Conservation (phyloP, 2,888 invertebrate genomes). For the Cancer borealis region DNA sequence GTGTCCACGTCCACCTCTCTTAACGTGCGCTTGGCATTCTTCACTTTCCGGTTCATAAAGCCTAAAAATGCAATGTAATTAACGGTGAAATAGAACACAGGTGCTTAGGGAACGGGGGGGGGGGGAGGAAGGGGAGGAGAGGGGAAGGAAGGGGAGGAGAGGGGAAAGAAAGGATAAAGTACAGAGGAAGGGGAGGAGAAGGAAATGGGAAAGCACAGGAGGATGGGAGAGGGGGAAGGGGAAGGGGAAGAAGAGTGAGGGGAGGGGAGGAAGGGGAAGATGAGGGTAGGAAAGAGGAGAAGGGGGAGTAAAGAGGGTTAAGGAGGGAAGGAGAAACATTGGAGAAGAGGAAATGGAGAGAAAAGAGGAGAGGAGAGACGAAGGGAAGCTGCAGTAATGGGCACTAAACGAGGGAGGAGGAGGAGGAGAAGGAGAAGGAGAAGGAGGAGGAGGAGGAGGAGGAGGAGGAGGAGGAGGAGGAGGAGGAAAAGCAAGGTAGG, state of each 20-base stretch:
- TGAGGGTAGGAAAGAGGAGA: not conserved
- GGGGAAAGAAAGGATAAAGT: not conserved
- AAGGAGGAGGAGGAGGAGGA: not conserved
- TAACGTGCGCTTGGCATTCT: conserved; percentile 9
- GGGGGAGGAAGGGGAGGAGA: not conserved
- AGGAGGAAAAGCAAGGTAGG: not conserved
- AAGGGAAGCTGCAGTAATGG: not conserved
- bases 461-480: not conserved
- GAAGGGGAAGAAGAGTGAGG: not conserved
- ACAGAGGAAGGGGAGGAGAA: not conserved
- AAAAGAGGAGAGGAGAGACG: not conserved
- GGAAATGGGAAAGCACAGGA: not conserved
- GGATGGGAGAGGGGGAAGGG: not conserved
- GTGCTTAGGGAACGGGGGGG: not conserved
- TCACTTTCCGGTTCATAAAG: conserved; percentile 28
- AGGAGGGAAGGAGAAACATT: not conserved
- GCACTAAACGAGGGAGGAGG: not conserved
- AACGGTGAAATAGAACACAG: conserved; percentile 7
- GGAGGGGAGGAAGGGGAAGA: not conserved
- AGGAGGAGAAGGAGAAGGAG: not conserved
- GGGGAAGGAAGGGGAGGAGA: not conserved
- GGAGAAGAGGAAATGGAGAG: not conserved
- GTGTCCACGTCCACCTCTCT: not conserved
- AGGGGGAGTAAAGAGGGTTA: not conserved
- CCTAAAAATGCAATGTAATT: conserved; percentile 14